A percentile compares a stretch with the other conserved stretches of the same genome.
These are phyloP conservation scores for Aethes cnicana DNA, from an alignment of 2,888 invertebrate genomes.

Conservation along the genomic window DNA sequence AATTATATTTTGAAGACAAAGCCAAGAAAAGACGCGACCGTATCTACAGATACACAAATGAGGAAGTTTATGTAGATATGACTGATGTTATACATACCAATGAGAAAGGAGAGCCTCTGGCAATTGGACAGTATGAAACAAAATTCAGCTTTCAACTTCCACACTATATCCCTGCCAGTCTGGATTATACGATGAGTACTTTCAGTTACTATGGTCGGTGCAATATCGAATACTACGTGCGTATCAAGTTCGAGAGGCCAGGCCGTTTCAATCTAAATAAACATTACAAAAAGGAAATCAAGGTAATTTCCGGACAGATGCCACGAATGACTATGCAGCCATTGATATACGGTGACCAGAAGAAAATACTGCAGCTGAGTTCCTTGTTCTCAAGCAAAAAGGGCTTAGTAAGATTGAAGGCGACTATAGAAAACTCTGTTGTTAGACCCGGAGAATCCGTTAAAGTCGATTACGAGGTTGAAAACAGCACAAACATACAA, in stretches of 20 bases:
- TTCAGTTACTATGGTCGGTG: not conserved
- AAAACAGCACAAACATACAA: conserved; percentile 4
- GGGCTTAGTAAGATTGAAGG: not conserved
- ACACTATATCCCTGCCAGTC: conserved; percentile 3
- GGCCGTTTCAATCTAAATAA: not conserved
- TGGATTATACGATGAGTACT: not conserved
- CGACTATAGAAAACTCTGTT: not conserved
- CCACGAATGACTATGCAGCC: conserved; percentile 9
- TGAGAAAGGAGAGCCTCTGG: not conserved
- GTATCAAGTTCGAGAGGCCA: conserved; percentile 13
- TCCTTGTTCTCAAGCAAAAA: conserved; percentile 9
- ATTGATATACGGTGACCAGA: conserved; percentile 16
- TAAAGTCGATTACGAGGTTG: conserved; percentile 9
- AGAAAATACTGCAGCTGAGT: conserved; percentile 1
- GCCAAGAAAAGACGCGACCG: not conserved
- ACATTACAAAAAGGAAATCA: conserved; percentile 5
- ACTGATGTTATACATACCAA: not conserved
- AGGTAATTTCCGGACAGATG: conserved; percentile 11
- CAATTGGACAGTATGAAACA: conserved; percentile 7
- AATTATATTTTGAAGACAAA: conserved; percentile 11
- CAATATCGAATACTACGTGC: conserved; percentile 3
- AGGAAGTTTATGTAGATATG: conserved; percentile 14
- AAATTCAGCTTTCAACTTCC: conserved; percentile 13
- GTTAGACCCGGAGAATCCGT: conserved; percentile 5
- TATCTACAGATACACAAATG: not conserved